These are phyloP conservation scores for Pangasianodon gigas DNA, from an alignment of 2,113 vertebrate species.

Conservation along the genomic window DNA sequence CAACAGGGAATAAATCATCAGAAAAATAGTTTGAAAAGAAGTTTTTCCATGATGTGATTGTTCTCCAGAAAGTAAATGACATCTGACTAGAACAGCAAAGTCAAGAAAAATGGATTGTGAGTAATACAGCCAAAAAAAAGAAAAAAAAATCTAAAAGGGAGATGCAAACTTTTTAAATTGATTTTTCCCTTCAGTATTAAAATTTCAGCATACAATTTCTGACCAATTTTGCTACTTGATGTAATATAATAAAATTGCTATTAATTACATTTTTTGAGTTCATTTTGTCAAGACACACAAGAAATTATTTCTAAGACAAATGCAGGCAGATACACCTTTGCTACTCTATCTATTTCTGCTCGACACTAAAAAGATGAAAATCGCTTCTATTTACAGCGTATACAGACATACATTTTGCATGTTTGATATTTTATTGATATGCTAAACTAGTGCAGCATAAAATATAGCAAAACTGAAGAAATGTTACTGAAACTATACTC, in stretches of 20 bases:
- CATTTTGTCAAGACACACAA: neutral
- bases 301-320: too few species aligned
- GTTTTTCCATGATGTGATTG: neutral
- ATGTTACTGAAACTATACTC: too few species aligned
- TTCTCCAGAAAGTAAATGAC: neutral
- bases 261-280: neutral
- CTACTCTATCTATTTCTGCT: too few species aligned
- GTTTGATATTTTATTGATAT: too few species aligned
- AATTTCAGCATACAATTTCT: neutral
- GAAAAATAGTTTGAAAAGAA: neutral
- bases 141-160: neutral
- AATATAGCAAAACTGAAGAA: too few species aligned
- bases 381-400: too few species aligned
- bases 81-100: too few species aligned
- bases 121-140: neutral
- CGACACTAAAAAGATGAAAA: too few species aligned
- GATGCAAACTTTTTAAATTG: neutral
- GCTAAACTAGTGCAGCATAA: too few species aligned
- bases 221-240: neutral
- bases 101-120: neutral
- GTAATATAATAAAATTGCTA: neutral
- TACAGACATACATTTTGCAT: too few species aligned
- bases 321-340: too few species aligned
- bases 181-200: neutral
- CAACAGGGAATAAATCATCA: too few species aligned